Evolutionary conservation across 2,797 vertebrate genomes (phyloP), one percentile per base, ranked within the genome.

Genomic region (Telmatherina bonti): DNA sequence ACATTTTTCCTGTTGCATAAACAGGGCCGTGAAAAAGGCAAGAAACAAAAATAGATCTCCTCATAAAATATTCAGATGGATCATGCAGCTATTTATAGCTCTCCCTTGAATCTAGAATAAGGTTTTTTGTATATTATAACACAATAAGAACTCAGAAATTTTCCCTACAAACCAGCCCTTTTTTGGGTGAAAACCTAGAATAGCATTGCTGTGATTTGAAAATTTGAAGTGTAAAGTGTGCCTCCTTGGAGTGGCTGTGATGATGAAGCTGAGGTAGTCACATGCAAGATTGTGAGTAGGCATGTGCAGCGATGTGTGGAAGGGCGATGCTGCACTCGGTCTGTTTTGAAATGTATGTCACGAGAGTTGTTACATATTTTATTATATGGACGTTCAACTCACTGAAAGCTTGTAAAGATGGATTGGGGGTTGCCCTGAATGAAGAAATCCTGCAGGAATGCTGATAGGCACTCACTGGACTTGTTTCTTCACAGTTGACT

Each of bases 11-110:
- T 81, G 53, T 67, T 67, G 61, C 22, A 36, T 74, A 64, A 85
- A 75, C 74, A 82, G 82, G 74, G 76, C 66, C 20, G 78, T 52
- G 72, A 77, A 78, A 82, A 78, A 74, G 53, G 52, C 5, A 7
- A 13, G 57, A 30, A 77, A 77, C 79, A 72, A 74, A 89, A 92
- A 92, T 92, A 93, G 84, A 83, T 29, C 56, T 10, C 36, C 71
- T 85, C 81, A 86, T 93, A 29, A 90, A 91, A 78, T 85, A 91
- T 92, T 91, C 85, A 91, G 70, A 84, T 62, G 79, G 67, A 84
- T 73, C 83, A 36, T 77, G 51, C n/a, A 33, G 66, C 76, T 91
- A 88, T 91, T 88, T 86, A 74, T 88, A 86, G 78, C 36, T 4
- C 69, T 70, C 79, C 62, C 63, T 67, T 31, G 72, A 72, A 83